Evolutionary conservation across 2,797 vertebrate genomes (phyloP).

Genomic region (Falco novaeseelandiae): DNA sequence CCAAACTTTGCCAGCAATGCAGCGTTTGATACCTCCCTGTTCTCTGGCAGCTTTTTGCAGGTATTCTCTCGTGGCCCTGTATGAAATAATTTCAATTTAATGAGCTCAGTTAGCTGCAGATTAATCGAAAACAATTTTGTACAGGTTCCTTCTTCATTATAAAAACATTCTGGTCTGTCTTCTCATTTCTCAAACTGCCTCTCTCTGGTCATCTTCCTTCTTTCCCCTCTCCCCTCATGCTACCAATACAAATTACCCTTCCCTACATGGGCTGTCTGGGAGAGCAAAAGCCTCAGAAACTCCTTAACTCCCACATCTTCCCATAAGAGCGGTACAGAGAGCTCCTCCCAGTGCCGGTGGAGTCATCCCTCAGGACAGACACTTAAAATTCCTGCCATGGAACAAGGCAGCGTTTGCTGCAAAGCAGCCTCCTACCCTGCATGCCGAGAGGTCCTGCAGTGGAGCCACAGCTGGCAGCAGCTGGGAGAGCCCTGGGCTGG

Average conservation of each 20-base stretch:
- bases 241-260: not conserved
- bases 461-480: not conserved
- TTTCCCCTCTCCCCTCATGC: not conserved
- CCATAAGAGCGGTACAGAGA: not conserved
- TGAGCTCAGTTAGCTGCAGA: constrained; percentile 2
- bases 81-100: constrained; percentile 27
- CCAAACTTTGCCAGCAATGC: not conserved
- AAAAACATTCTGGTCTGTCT: not conserved
- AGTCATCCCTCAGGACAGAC: not conserved
- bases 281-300: not conserved
- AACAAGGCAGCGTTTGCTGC: fast-evolving
- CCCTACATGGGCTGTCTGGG: fast-evolving
- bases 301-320: not conserved
- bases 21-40: not conserved
- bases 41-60: not conserved
- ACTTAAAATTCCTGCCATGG: not conserved
- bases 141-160: constrained; percentile 1
- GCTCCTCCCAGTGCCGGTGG: not conserved
- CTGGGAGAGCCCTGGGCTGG: not conserved
- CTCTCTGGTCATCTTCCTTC: not conserved
- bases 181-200: not conserved
- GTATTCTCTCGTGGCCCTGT: not conserved
- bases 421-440: not conserved
- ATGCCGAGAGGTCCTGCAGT: fast-evolving
- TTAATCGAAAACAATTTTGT: constrained; percentile 38